Evolutionary conservation across 2,888 invertebrate genomes (phyloP), one percentile per base, ranked within the genome.

Genomic region (Lycocerus yunnanus): DNA sequence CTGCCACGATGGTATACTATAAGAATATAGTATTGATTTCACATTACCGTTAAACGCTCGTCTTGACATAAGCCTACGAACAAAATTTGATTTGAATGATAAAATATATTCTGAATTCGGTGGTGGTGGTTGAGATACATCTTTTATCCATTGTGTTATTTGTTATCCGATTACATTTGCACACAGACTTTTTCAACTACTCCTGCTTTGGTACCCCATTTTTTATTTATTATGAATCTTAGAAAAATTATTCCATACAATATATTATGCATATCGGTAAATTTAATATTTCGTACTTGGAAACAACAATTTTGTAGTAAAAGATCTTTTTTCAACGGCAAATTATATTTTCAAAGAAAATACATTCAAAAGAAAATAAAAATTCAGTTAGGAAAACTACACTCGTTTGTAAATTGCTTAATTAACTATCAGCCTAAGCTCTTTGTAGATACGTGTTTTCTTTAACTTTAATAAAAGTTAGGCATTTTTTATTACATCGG

Each of bases 1-100:
- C 69, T 68, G 71, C 71, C 68, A 63, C 68, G 21, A 21, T 58
- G 14, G 58, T 65, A 27, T 27, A 43, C 68, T 74, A 24, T 65
- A 68, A 74, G 71, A 74, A 73, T 72, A 69, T 43, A 69, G 69
- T 78, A 81, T 81, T 73, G 81, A 81, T 81, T 81, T 79, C 76
- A 71, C 81, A 81, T 81, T 81, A 81, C 75, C 73, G 76, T 74
- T 74, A 78, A 80, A 81, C 73, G 79, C 77, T 77, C 78, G 74
- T 78, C 79, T 76, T 75, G 77, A 75, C 78, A 78, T 80, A 80
- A 78, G 78, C 78, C 79, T 77, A 76, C 77, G 75, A 78, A 76
- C 78, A 78, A 78, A 81, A 80, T 79, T 80, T 78, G 78, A 81
- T 79, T 80, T 76, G 78, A 79, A 78, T 79, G 78, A 80, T 79